A percentile compares a stretch with the other conserved stretches of the same genome.
Conservation (phyloP, 2,888 invertebrate species). For the Phalangium opilio region DNA sequence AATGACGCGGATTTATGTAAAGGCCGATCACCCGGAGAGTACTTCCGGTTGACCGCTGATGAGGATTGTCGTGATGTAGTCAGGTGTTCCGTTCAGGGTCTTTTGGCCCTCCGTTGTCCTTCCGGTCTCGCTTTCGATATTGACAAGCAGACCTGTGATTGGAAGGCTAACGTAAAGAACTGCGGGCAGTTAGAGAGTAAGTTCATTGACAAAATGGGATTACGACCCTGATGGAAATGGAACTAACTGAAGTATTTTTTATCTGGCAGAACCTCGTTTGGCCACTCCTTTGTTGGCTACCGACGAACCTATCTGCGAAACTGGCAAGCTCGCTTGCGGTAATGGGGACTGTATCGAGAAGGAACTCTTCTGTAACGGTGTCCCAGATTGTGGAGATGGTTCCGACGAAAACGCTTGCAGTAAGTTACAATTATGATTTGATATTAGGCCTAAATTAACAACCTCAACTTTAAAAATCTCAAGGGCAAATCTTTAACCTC, state of each 20-base stretch:
- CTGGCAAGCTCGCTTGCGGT: constrained; percentile 77
- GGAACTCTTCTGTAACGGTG: constrained; percentile 82
- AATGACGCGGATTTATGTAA: constrained; percentile 60
- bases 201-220: too few relatives aligned
- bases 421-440: constrained; percentile 41
- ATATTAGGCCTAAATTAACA: too few relatives aligned
- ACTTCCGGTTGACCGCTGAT: constrained; percentile 67
- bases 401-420: constrained; percentile 91
- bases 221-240: too few relatives aligned
- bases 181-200: constrained; percentile 88
- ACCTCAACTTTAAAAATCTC: not conserved
- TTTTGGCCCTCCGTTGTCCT: constrained; percentile 78
- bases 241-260: too few relatives aligned
- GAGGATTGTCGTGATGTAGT: constrained; percentile 86
- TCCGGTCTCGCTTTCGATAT: constrained; percentile 84
- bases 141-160: constrained; percentile 86
- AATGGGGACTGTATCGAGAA: constrained; percentile 82
- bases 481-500: too few relatives aligned
- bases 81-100: constrained; percentile 49
- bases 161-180: constrained; percentile 92
- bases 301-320: constrained; percentile 80
- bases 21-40: constrained; percentile 75
- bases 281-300: constrained; percentile 75
- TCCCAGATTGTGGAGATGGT: constrained; percentile 81
- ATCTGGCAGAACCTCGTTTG: constrained; percentile 79